Base-by-base conservation (phyloP, 2,113 vertebrate genomes). In the Acanthisitta chloris region DNA sequence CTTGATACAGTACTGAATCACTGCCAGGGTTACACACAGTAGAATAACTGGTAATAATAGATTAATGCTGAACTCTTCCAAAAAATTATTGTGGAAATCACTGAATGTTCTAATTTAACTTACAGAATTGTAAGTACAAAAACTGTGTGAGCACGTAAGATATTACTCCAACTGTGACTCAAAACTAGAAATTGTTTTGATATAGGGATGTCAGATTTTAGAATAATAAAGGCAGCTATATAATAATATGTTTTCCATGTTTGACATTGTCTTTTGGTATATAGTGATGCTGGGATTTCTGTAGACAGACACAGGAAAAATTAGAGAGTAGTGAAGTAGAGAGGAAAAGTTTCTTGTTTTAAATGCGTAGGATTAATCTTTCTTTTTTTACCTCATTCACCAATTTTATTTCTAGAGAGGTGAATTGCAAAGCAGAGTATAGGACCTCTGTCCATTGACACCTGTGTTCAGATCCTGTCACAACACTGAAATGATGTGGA, bases 401-500 rank as follows among this genome's bases (percentile, higher is more conserved):
- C 3, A 33, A 2, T 67, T 67, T 90, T 73, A 69, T 48, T 76
- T 74, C 12, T 54, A 52, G 36, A 61, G 14, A 69, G 3, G 9
- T 29, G 15, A 67, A 55, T 33, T 51, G 11, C 36, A 70, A 88
- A 90, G 34, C 25, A 24, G 17, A 45, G 5, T 4, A 0, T 57
- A 52, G 38, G 48, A 48, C 13, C 21, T 83, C 55, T 70, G 20
- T 62, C 34, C 10, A 7, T 19, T 61, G 13, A 11, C 11, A n/a
- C 31, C 23, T 72, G 17, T 24, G 10, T 76, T 87, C 49, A 85
- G 49, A 66, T 64, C 20, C 11, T 85, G n/a, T 82, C 16, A 48
- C 1, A 2, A 7, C 0, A 0, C 8, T 46, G 81, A 64, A 81
- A 15, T 59, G 38, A 38, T 3, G 12, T 80, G 45, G 40, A 16